phyloP scores from a whole-genome alignment of 2,797 vertebrate species.

The Eulemur rubriventer region DNA sequence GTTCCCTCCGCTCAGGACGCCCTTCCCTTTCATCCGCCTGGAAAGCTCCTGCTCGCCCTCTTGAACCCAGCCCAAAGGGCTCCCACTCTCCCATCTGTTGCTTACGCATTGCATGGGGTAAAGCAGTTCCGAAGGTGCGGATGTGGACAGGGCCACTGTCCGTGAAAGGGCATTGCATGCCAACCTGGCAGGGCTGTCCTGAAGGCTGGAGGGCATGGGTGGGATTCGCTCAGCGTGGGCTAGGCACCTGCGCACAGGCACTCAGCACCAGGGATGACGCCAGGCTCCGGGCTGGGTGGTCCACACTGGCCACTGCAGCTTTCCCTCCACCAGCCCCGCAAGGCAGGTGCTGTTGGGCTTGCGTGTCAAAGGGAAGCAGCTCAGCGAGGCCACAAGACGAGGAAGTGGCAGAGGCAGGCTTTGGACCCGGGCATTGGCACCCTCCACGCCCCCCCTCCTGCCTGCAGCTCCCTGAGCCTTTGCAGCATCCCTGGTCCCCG shows the following conservation, averaged over 20 bases:
- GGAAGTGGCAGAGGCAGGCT: background rate
- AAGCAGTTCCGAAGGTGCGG: background rate
- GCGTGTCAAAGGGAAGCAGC: background rate
- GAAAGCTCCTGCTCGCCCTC: background rate
- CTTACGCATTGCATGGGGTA: fast-evolving
- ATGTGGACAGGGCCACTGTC: fast-evolving
- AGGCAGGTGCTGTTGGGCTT: background rate
- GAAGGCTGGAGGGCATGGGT: fast-evolving
- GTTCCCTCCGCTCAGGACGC: background rate
- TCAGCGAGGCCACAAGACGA: fast-evolving
- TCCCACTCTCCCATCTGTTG: background rate
- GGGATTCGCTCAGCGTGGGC: fast-evolving
- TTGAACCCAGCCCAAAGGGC: background rate
- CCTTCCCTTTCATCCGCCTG: background rate
- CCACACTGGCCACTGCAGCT: fast-evolving
- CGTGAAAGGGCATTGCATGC: background rate
- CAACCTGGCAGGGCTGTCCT: background rate
- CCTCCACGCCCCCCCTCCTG: fast-evolving
- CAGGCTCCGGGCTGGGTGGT: background rate
- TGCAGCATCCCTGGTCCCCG: background rate
- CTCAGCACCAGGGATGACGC: background rate
- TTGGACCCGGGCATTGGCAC: background rate
- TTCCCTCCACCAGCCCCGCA: background rate
- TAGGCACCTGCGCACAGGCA: background rate
- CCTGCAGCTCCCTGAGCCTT: background rate